A percentile compares a stretch with the other conserved stretches of the same genome.
Evolutionary conservation across 1,140 invertebrate genomes (phyloP).

Genomic region (Thaumatotibia leucotreta): DNA sequence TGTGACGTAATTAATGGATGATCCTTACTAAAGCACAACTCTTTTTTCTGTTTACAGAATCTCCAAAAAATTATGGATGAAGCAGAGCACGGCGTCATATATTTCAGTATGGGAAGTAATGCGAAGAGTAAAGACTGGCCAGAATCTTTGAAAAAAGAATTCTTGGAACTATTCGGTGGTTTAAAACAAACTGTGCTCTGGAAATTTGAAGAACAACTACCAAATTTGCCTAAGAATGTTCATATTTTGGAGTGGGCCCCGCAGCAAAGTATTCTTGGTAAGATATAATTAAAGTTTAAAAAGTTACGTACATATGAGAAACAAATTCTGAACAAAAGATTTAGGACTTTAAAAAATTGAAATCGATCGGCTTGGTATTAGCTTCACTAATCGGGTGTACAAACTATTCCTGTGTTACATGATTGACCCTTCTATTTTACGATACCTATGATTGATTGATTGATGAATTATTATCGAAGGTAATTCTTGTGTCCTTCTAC

Average conservation of each 20-base stretch:
- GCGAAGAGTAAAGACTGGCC: slow-evolving; percentile 66
- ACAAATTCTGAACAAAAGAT: background rate
- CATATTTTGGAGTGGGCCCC: slow-evolving; percentile 46
- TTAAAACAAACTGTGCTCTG: slow-evolving; percentile 48
- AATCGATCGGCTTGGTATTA: no score
- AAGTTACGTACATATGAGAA: no score
- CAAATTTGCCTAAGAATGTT: slow-evolving; percentile 37
- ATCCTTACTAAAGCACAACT: no score
- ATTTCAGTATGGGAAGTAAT: slow-evolving; percentile 80
- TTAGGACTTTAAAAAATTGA: no score
- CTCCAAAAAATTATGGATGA: slow-evolving; percentile 76
- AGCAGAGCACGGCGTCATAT: slow-evolving; percentile 77
- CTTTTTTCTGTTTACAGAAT: slow-evolving; percentile 36
- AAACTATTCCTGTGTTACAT: no score
- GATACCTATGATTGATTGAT: no score
- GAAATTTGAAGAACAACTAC: slow-evolving; percentile 44
- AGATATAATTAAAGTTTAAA: background rate
- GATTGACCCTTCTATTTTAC: no score
- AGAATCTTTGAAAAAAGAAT: slow-evolving; percentile 17
- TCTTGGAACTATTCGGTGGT: slow-evolving; percentile 35
- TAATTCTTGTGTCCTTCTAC: no score
- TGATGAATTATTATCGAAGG: no score
- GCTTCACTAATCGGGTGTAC: no score
- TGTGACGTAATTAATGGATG: no score
- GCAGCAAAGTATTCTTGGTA: slow-evolving; percentile 43